Evolutionary conservation across 1,140 invertebrate species (phyloP).

Genomic region (Dreissena polymorpha): DNA sequence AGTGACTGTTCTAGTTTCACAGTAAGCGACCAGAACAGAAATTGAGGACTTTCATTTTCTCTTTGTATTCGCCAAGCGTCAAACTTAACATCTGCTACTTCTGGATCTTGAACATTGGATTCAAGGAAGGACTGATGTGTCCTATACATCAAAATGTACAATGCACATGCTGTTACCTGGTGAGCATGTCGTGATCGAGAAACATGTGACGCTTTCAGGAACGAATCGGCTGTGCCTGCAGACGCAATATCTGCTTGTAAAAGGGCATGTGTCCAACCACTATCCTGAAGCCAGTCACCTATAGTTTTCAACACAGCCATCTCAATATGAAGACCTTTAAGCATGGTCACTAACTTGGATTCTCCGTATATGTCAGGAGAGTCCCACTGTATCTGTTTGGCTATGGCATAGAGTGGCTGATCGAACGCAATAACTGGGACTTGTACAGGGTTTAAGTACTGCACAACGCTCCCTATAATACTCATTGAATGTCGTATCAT

Average conservation of each 20-base stretch:
- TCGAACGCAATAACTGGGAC: no score
- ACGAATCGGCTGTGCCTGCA: conserved; percentile 40
- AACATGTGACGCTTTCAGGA: conserved; percentile 33
- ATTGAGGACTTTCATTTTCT: not conserved
- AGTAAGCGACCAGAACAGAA: not conserved
- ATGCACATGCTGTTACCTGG: conserved; percentile 5
- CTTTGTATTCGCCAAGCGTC: not conserved
- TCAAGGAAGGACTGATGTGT: not conserved
- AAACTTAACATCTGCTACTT: not conserved
- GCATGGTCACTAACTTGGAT: conserved; percentile 53
- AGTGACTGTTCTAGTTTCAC: conserved; percentile 2
- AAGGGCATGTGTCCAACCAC: conserved; percentile 40
- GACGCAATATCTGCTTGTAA: conserved; percentile 8
- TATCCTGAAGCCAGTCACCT: conserved; percentile 25
- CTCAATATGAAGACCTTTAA: conserved; percentile 57
- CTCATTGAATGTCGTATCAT: conserved; percentile 4
- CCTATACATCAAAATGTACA: not conserved
- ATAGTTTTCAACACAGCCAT: conserved; percentile 34
- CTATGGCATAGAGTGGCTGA: no score
- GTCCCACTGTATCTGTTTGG: conserved; percentile 64
- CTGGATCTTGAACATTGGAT: not conserved
- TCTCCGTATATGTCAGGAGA: conserved; percentile 57
- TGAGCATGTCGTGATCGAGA: conserved; percentile 18
- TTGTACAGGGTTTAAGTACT: no score
- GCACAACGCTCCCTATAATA: no score